Conservation (phyloP, 2,797 vertebrate genomes). For the Esox lucius region DNA sequence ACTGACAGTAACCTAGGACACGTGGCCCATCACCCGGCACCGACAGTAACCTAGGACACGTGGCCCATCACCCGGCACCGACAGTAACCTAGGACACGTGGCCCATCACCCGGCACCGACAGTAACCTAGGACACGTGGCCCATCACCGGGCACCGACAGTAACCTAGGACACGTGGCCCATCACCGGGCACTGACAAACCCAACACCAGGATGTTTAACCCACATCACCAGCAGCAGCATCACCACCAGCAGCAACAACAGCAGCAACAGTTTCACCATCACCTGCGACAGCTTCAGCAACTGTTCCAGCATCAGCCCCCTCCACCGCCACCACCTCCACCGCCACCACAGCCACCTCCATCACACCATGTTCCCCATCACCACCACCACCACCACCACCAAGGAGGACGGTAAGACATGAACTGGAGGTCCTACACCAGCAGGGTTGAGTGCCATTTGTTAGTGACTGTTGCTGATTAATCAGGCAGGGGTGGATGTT, state of each 20-base stretch:
- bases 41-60: too few relatives aligned
- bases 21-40: too few relatives aligned
- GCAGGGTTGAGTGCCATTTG: conserved; percentile 31
- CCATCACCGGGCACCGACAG: not conserved
- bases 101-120: too few relatives aligned
- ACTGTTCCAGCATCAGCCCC: conserved; percentile 79
- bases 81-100: too few relatives aligned
- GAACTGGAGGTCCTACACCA: conserved; percentile 56
- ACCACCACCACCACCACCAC: conserved; percentile 62
- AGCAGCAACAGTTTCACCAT: conserved; percentile 82
- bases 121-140: too few relatives aligned
- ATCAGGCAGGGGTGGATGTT: not conserved
- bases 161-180: too few relatives aligned
- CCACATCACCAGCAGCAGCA: conserved; percentile 81
- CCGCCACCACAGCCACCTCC: conserved; percentile 74
- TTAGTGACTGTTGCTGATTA: not conserved
- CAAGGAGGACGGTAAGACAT: conserved; percentile 67
- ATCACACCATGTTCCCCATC: conserved; percentile 73
- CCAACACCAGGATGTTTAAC: conserved; percentile 72
- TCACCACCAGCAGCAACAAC: conserved; percentile 75
- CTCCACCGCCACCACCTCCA: conserved; percentile 63
- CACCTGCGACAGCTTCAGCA: conserved; percentile 80
- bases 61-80: too few relatives aligned
- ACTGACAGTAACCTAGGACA: too few relatives aligned
- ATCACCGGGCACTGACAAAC: too few relatives aligned